Evolutionary conservation across 2,113 vertebrate genomes (phyloP).

Genomic region (Anthoscopus minutus): DNA sequence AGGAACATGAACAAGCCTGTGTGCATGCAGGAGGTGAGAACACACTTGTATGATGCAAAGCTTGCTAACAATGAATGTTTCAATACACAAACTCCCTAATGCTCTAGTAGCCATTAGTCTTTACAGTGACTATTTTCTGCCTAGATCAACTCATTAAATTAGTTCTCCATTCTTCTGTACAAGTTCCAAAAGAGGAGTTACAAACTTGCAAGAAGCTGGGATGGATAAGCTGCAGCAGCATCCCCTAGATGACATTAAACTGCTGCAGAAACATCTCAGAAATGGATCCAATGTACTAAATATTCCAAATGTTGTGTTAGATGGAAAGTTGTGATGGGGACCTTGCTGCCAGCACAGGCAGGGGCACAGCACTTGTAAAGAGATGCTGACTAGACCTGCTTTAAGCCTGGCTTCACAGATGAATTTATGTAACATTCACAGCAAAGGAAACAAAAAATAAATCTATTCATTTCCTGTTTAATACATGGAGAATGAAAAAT

Average conservation of each 20-base stretch:
- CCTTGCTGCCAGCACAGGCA: rapidly evolving
- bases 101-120: background rate
- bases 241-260: background rate
- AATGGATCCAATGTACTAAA: background rate
- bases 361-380: background rate
- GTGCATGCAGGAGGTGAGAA: background rate
- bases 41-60: background rate
- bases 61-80: background rate
- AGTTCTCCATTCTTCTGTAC: background rate
- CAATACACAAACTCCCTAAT: background rate
- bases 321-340: background rate
- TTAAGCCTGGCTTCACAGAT: background rate
- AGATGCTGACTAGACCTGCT: background rate
- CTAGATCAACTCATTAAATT: background rate
- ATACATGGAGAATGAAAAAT: background rate
- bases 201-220: background rate
- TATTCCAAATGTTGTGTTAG: background rate
- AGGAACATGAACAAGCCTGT: background rate
- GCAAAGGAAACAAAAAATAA: background rate
- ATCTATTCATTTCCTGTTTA: background rate
- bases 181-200: background rate
- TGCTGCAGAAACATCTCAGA: background rate
- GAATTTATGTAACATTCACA: background rate
- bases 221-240: background rate
- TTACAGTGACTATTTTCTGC: background rate